phyloP scores from a whole-genome alignment of 2,113 vertebrate species.

The Zosterops japonicus region DNA sequence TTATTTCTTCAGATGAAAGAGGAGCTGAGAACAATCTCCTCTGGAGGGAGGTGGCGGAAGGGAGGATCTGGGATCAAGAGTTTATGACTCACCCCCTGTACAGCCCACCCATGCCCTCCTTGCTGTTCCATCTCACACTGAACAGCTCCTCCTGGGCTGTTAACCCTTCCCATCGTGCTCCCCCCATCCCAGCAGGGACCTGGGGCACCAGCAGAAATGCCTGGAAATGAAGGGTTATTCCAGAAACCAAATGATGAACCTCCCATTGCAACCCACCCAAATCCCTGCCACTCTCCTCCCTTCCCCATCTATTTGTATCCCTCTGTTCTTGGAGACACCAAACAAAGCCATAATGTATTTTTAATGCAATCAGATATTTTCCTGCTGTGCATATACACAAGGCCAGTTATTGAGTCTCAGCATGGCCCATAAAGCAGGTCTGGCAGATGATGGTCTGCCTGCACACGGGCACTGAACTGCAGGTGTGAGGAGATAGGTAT shows the following conservation, averaged over 20 bases:
- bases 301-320: neutral
- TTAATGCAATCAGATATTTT: neutral
- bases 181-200: neutral
- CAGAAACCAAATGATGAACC: neutral
- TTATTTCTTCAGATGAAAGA: conserved; percentile 49
- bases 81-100: neutral
- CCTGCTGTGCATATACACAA: neutral
- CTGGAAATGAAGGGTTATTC: neutral
- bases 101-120: neutral
- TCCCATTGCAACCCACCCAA: neutral
- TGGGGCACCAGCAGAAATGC: neutral
- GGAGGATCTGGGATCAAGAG: neutral
- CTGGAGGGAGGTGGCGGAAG: conserved; percentile 4
- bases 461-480: neutral
- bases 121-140: neutral
- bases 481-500: neutral
- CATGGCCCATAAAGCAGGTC: neutral
- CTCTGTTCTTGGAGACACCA: neutral
- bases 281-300: neutral
- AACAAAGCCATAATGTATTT: neutral
- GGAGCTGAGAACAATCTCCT: conserved; percentile 25
- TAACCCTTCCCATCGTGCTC: fast-evolving
- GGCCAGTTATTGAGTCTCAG: neutral
- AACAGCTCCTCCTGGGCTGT: neutral
- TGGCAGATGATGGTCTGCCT: neutral